Evolutionary conservation across 2,113 vertebrate species (phyloP), one percentile per base, ranked within the genome.

Genomic region (Poeciliopsis occidentalis): DNA sequence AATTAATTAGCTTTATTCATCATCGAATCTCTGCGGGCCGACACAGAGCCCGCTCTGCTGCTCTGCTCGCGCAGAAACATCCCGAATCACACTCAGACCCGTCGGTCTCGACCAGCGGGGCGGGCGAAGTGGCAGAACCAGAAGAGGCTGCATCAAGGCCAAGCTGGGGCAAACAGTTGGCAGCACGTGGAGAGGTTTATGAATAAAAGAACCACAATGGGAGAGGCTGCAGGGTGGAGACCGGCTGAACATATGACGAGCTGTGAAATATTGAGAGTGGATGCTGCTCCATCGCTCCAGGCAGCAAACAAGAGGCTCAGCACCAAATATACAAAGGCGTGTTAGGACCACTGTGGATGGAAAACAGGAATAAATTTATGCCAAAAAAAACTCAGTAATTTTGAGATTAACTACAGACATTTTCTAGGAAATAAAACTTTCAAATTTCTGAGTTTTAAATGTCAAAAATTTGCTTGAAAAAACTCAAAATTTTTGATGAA

Each of bases 181-280:
- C 84, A 72, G 71, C 19, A 31, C 37, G 26, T 3, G 73, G 62
- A 66, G 51, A 61, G 62, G 81, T 86, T 57, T 79, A 86, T 91
- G 74, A 92, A 91, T 92, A 91, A 92, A 82, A 85, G 64, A 92
- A 41, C 10, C 67, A 71, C 47, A 71, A 67, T 64, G 82, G 79
- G 81, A 81, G 64, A 83, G 41, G 91, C 90, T 85, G 69, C n/a
- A 87, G 88, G 91, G 85, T 61, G 73, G 85, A 83, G 78, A 80
- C 73, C 12, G 87, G 77, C 75, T 75, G 89, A 92, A 90, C 92
- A 93, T 93, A 93, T 79, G 90, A 86, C 8, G 69, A 78, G 63
- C 69, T 67, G 80, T 93, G 86, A 93, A 93, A 94, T 92, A 93
- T 94, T 92, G 83, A 94, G 80, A 74, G 31, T 66, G 80, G 81